Percentiles rank a stretch among this genome's conserved stretches.
phyloP scores from a whole-genome alignment of 2,113 vertebrate species.

The Notothenia coriiceps region DNA sequence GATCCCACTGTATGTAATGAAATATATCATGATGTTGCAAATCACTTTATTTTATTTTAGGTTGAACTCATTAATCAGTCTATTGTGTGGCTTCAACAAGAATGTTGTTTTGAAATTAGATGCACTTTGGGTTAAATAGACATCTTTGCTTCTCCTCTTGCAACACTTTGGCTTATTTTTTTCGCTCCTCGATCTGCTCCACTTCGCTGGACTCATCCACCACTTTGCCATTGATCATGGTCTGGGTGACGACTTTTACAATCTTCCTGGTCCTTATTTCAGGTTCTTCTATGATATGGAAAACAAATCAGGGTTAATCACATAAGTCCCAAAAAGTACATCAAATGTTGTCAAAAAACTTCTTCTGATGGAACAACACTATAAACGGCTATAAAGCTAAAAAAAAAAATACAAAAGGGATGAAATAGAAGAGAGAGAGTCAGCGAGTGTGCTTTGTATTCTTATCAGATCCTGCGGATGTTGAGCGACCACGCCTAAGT shows the following conservation, averaged over 20 bases:
- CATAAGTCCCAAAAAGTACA: no score
- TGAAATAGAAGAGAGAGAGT: neutral
- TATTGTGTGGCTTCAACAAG: constrained; percentile 12
- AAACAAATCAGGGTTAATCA: neutral
- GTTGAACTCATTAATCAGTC: neutral
- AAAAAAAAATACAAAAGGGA: neutral
- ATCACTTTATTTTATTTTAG: neutral
- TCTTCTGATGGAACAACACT: no score
- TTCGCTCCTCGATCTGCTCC: constrained; percentile 84
- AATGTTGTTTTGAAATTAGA: neutral
- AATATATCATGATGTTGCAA: neutral
- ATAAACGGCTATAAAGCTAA: no score
- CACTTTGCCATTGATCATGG: constrained; percentile 86
- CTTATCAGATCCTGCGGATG: neutral
- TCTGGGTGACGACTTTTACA: constrained; percentile 87
- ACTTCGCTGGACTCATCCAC: constrained; percentile 86
- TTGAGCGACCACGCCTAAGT: neutral
- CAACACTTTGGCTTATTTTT: constrained; percentile 73
- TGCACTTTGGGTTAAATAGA: constrained; percentile 21
- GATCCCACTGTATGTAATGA: constrained; percentile 4
- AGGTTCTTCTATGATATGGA: constrained; percentile 79
- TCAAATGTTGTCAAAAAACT: neutral
- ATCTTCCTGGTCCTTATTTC: constrained; percentile 86
- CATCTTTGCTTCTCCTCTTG: neutral
- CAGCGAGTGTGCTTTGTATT: neutral